A percentile compares a stretch with the other conserved stretches of the same genome.
These are phyloP conservation scores for Trematomus bernacchii DNA, from an alignment of 2,797 vertebrate genomes.

Conservation along the genomic window DNA sequence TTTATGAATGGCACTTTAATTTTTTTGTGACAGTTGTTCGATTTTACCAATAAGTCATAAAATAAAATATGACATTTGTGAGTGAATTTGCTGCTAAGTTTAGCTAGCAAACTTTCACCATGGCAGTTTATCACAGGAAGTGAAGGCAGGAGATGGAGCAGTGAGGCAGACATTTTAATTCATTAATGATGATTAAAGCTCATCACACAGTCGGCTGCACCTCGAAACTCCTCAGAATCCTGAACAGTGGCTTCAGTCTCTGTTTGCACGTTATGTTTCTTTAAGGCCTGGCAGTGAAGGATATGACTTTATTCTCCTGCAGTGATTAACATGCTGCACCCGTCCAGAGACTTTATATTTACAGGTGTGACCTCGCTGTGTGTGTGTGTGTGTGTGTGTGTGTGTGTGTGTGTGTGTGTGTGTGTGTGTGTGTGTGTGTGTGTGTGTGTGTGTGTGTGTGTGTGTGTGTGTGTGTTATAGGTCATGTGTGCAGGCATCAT, in stretches of 20 bases:
- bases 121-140: constrained; percentile 8
- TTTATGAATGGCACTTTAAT: too few relatives aligned
- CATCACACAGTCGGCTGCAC: constrained; percentile 40
- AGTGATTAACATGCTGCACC: constrained; percentile 13
- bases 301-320: neutral
- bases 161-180: constrained; percentile 40
- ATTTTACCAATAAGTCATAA: too few relatives aligned
- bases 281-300: neutral
- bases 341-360: constrained; percentile 11
- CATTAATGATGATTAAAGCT: constrained; percentile 53
- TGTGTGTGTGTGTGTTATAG: constrained; percentile 3
- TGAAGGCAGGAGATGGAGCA: constrained; percentile 37
- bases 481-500: too few relatives aligned
- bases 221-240: constrained; percentile 5
- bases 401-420: constrained; percentile 18
- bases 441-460: constrained; percentile 14
- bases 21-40: too few relatives aligned
- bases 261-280: too few relatives aligned
- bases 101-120: neutral
- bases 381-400: constrained; percentile 14
- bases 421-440: constrained; percentile 8
- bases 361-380: constrained; percentile 49
- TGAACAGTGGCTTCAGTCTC: constrained; percentile 1
- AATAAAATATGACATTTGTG: too few relatives aligned
- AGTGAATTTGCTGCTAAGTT: neutral